A percentile compares a stretch with the other conserved stretches of the same genome.
Conservation (phyloP, 2,888 invertebrate genomes). For the Bellardia bayeri region DNA sequence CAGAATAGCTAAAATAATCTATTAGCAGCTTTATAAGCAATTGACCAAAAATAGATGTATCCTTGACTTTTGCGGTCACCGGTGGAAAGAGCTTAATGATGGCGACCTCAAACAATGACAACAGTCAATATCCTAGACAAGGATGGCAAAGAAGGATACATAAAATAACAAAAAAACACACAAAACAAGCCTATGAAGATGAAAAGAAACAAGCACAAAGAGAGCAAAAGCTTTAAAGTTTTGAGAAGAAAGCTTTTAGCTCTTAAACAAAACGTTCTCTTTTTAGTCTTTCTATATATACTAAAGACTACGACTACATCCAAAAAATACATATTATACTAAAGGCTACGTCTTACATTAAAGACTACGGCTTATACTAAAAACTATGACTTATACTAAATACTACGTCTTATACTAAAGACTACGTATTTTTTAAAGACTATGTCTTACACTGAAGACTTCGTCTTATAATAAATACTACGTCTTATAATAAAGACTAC, state of each 20-base stretch:
- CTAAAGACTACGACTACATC: too few relatives aligned
- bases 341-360: too few relatives aligned
- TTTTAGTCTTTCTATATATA: background rate
- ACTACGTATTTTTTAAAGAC: too few relatives aligned
- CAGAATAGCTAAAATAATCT: constrained; percentile 29
- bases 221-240: background rate
- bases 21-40: constrained; percentile 46
- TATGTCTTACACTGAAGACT: too few relatives aligned
- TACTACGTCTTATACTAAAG: too few relatives aligned
- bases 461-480: too few relatives aligned
- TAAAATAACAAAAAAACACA: constrained; percentile 5
- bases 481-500: too few relatives aligned
- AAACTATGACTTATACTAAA: too few relatives aligned
- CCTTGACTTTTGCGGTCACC: constrained; percentile 68
- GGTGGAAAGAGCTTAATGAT: constrained; percentile 45
- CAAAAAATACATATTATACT: too few relatives aligned
- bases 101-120: constrained; percentile 75
- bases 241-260: background rate
- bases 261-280: background rate
- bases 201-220: background rate
- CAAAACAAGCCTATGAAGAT: background rate
- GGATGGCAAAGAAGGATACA: constrained; percentile 25
- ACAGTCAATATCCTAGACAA: constrained; percentile 77
- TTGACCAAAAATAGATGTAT: constrained; percentile 68
- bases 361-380: too few relatives aligned